Evolutionary conservation across 1,140 invertebrate genomes (phyloP), one percentile per base, ranked within the genome.

Genomic region (Oscheius sp.): DNA sequence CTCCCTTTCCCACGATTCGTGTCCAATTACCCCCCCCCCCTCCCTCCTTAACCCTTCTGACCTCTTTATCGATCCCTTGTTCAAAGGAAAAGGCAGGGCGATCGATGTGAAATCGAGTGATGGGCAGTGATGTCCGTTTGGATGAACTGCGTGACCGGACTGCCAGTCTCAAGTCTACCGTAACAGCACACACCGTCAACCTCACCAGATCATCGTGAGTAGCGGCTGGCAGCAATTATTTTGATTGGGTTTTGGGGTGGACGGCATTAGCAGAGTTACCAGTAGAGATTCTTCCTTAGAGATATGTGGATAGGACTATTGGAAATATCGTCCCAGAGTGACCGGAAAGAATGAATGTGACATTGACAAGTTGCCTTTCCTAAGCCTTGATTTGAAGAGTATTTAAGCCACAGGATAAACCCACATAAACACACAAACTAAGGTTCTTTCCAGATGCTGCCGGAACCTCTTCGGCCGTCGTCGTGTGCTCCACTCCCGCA

Each of bases 401-500:
- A 35, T 23, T 45, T 1, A 13, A 32, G 28, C 23, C 32, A 32
- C 3, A 1, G 10, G 1, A 31, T 35, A 64, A 64, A 42, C 29
- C 13, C 23, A 23, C 18, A 20, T 2, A 1, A 64, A 23, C 10
- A 64, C 2, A 42, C 36, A 64, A 68, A 58, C 26, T 4, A 15
- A 20, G 10, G 15, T 7, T 28, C n/a, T 28, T 66, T 74, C 4
- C 65, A 74, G 72, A 67, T 74, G 72, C 45, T 74, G 72, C 46
- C 35, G 63, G 18, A 58, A 49, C 7, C 26, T 74, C n/a, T 74
- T 74, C 65, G 52, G 49, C 2, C 64, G 72, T 10, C 64, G 72
- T 28, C 59, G 59, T 3, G 49, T 62, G n/a, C 58, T 86, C n/a
- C 85, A 86, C 52, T 80, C 87, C 1, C 74, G 88, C 34, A 86